Evolutionary conservation across 2,888 invertebrate species (phyloP).

Genomic region (Mythimna pallens): DNA sequence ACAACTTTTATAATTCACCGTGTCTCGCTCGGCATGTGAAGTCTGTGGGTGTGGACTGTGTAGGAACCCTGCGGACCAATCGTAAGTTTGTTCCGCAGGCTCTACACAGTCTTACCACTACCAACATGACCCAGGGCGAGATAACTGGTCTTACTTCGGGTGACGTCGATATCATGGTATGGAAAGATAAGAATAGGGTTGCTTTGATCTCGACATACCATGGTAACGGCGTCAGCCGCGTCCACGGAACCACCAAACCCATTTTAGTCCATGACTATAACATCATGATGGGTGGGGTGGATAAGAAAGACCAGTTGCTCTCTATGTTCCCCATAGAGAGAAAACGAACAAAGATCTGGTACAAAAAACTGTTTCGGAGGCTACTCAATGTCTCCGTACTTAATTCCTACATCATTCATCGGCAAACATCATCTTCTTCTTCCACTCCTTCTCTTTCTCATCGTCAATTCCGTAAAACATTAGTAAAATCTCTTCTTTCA

Average conservation of each 20-base stretch:
- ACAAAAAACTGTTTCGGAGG: background rate
- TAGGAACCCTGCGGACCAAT: no score
- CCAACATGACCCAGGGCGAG: no score
- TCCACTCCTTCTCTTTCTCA: no score
- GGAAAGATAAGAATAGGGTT: background rate
- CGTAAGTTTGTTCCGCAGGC: no score
- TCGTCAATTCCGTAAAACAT: background rate
- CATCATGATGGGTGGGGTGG: no score
- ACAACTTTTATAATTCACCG: slow-evolving; percentile 1
- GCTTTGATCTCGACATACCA: slow-evolving; percentile 4
- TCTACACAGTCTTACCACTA: no score
- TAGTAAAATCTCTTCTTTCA: background rate
- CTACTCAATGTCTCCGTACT: background rate
- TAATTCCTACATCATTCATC: background rate
- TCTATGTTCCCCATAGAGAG: no score
- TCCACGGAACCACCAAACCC: no score
- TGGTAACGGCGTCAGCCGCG: background rate
- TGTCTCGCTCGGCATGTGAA: background rate
- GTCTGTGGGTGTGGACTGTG: no score
- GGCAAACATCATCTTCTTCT: background rate
- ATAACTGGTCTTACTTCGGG: no score
- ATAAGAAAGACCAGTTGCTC: no score
- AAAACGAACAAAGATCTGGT: no score
- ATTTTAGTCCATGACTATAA: background rate
- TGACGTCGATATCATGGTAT: background rate